Evolutionary conservation across 2,797 vertebrate genomes (phyloP).

Genomic region (Alectoris magna): DNA sequence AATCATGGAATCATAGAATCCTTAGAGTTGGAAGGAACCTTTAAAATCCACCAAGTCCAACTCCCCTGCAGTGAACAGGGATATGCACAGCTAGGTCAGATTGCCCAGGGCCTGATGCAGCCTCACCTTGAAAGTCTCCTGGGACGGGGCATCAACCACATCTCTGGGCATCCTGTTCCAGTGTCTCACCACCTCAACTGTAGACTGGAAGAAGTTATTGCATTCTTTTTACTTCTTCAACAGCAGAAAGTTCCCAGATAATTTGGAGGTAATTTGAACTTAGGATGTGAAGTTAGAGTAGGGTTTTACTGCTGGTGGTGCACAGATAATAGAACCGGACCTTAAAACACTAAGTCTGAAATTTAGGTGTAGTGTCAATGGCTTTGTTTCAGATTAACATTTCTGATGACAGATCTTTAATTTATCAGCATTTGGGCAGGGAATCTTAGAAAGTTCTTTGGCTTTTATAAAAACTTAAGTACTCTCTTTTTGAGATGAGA

Average conservation of each 20-base stretch:
- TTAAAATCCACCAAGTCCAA: too few relatives aligned
- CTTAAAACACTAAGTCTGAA: background rate
- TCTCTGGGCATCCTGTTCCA: too few relatives aligned
- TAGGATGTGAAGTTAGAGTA: background rate
- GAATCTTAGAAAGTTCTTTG: background rate
- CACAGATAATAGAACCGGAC: background rate
- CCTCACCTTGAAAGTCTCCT: too few relatives aligned
- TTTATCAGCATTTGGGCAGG: background rate
- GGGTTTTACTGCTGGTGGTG: background rate
- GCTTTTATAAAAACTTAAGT: background rate
- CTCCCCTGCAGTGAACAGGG: too few relatives aligned
- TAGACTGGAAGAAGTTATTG: background rate
- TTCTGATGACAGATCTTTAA: fast-evolving
- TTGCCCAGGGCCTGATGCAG: too few relatives aligned
- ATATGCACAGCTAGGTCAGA: too few relatives aligned
- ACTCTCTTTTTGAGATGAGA: background rate
- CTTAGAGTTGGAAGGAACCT: too few relatives aligned
- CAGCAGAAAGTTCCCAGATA: background rate
- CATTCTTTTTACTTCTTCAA: background rate
- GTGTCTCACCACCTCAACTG: too few relatives aligned
- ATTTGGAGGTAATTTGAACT: background rate
- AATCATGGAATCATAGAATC: too few relatives aligned
- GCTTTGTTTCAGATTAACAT: background rate
- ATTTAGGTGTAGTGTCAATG: too few relatives aligned
- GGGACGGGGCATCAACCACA: too few relatives aligned